Evolutionary conservation across 2,888 invertebrate genomes (phyloP).

Genomic region (Plebejus melissa): DNA sequence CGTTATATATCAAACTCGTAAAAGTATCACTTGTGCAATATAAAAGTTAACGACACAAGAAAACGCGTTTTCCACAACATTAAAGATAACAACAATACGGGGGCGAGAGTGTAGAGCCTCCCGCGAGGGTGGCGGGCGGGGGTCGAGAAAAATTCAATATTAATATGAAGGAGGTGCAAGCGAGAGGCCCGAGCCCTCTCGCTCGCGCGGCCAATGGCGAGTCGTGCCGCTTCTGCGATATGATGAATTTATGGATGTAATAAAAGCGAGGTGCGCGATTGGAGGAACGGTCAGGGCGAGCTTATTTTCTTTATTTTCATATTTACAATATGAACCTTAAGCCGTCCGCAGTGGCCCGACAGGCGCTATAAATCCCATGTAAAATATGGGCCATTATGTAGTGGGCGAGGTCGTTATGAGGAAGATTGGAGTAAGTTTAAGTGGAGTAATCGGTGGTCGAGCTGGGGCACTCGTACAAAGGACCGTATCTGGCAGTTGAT

Average conservation of each 20-base stretch:
- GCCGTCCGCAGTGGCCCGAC: conserved; percentile 49
- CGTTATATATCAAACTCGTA: conserved; percentile 75
- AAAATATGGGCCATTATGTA: conserved; percentile 24
- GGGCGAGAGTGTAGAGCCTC: conserved; percentile 78
- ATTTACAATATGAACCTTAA: conserved; percentile 71
- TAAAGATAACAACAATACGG: conserved; percentile 80
- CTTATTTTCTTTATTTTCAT: conserved; percentile 80
- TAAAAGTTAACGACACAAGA: conserved; percentile 80
- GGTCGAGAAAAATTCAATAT: conserved; percentile 88
- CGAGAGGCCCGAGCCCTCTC: conserved; percentile 73
- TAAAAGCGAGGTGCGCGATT: conserved; percentile 84
- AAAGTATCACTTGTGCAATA: conserved; percentile 79
- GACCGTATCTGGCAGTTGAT: conserved; percentile 71
- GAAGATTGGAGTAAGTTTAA: conserved; percentile 27
- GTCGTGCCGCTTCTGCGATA: conserved; percentile 78
- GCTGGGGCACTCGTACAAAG: conserved; percentile 63
- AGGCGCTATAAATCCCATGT: conserved; percentile 30
- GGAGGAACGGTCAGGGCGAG: conserved; percentile 78
- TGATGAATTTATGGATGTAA: conserved; percentile 92
- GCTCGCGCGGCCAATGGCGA: conserved; percentile 78
- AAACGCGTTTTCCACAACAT: conserved; percentile 80
- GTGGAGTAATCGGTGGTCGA: conserved; percentile 30
- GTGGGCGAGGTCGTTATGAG: conserved; percentile 16
- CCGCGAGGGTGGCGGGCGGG: conserved; percentile 76
- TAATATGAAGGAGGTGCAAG: conserved; percentile 86